These are phyloP conservation scores for Merluccius polli DNA, from an alignment of 2,797 vertebrate genomes.

Conservation along the genomic window DNA sequence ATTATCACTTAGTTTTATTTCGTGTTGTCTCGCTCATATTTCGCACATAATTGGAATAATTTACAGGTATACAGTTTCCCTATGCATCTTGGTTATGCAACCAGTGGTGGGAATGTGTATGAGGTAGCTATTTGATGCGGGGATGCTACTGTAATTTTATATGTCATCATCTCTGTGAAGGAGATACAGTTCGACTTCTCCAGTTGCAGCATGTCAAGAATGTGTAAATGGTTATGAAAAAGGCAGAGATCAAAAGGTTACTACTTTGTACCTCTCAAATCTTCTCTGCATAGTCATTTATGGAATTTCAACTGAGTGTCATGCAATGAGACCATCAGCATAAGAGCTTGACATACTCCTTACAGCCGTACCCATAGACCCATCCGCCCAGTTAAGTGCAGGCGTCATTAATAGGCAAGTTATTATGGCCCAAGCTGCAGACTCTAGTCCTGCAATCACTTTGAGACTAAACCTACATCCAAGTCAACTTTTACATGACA, in stretches of 20 bases:
- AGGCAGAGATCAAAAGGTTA: slow-evolving; percentile 39
- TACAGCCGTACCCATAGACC: slow-evolving; percentile 45
- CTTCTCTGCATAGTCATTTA: slow-evolving; percentile 32
- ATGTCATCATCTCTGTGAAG: slow-evolving; percentile 32
- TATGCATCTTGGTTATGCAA: slow-evolving; percentile 29
- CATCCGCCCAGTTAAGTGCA: slow-evolving; percentile 46
- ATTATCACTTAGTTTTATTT: neutral
- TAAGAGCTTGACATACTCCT: slow-evolving; percentile 70
- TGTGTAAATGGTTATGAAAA: slow-evolving; percentile 19
- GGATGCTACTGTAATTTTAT: slow-evolving; percentile 21
- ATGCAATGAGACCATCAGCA: slow-evolving; percentile 66
- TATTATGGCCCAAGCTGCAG: slow-evolving; percentile 23
- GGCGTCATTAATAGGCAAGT: slow-evolving; percentile 34
- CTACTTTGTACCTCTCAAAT: slow-evolving; percentile 14
- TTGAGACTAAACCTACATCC: neutral
- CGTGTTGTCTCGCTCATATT: neutral
- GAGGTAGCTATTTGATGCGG: slow-evolving; percentile 21
- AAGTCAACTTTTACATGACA: neutral
- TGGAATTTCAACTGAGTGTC: slow-evolving; percentile 62
- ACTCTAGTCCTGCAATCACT: slow-evolving; percentile 5
- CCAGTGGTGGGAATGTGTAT: slow-evolving; percentile 15
- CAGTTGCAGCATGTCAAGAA: slow-evolving; percentile 18
- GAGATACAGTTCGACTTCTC: slow-evolving; percentile 12
- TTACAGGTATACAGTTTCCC: neutral
- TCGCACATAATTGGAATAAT: neutral